Conservation (phyloP, 2,888 invertebrate genomes). For the Andrena haemorrhoa region DNA sequence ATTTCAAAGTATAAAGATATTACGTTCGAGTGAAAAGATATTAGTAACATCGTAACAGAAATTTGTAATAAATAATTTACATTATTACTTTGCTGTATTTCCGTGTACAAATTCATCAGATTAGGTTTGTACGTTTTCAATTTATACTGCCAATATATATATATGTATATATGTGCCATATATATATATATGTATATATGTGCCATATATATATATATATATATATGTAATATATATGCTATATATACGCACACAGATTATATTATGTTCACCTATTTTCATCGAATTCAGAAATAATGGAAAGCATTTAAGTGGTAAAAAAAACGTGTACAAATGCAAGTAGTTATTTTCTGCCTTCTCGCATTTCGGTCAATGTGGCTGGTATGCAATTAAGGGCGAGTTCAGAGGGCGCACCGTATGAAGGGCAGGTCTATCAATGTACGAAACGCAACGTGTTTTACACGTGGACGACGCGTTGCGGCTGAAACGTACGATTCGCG, state of each 20-base stretch:
- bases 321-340: not conserved
- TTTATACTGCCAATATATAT: too few relatives aligned
- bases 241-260: too few relatives aligned
- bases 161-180: too few relatives aligned
- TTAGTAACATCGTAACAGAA: too few relatives aligned
- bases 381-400: constrained; percentile 42
- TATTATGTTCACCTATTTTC: not conserved
- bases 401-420: constrained; percentile 52
- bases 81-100: too few relatives aligned
- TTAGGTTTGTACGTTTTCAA: too few relatives aligned
- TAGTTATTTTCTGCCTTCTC: constrained; percentile 7
- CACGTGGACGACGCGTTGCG: constrained; percentile 68
- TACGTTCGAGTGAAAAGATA: not conserved
- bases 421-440: constrained; percentile 53
- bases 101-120: too few relatives aligned
- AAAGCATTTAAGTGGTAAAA: not conserved
- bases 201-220: too few relatives aligned
- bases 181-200: too few relatives aligned
- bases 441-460: constrained; percentile 68
- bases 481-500: constrained; percentile 57
- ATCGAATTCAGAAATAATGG: not conserved
- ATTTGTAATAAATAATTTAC: too few relatives aligned
- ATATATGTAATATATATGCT: too few relatives aligned
- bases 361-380: not conserved
- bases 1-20: not conserved